Percentiles rank a stretch among this genome's conserved stretches.
Evolutionary conservation across 2,113 vertebrate genomes (phyloP).

Genomic region (Abramis brama): DNA sequence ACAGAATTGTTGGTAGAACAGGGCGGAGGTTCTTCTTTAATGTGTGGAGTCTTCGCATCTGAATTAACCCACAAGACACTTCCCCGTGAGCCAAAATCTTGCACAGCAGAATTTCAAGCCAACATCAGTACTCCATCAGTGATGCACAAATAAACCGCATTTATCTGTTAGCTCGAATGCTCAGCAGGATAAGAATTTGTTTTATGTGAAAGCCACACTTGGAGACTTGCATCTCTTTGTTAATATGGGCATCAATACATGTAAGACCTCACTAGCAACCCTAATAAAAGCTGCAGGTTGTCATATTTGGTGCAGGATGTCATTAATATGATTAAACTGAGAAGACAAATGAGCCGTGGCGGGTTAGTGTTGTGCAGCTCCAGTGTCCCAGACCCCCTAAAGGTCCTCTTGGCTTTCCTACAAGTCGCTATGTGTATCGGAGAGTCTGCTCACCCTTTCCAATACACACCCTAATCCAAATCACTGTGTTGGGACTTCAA

Average conservation of each 20-base stretch:
- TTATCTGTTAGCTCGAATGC: conserved; percentile 1
- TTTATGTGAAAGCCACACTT: conserved; percentile 34
- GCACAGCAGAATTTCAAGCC: conserved; percentile 35
- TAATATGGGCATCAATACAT: neutral
- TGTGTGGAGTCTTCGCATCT: neutral
- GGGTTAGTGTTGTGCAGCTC: conserved; percentile 38
- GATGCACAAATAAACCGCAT: conserved; percentile 36
- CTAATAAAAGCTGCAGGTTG: conserved; percentile 8
- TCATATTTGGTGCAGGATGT: conserved; percentile 31
- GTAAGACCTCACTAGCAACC: neutral
- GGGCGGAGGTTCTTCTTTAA: conserved; percentile 29
- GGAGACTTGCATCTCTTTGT: neutral
- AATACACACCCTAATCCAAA: conserved; percentile 54
- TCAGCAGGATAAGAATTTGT: conserved; percentile 7
- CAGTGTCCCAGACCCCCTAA: conserved; percentile 37
- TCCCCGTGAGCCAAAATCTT: conserved; percentile 1
- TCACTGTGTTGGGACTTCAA: conserved; percentile 39
- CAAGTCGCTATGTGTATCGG: conserved; percentile 4
- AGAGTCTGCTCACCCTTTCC: conserved; percentile 38
- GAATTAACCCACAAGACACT: conserved; percentile 12
- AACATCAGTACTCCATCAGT: conserved; percentile 27
- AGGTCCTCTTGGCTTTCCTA: conserved; percentile 28
- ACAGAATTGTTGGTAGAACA: conserved; percentile 1
- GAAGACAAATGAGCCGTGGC: conserved; percentile 13
- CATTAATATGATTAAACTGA: conserved; percentile 32